phyloP scores from a whole-genome alignment of 2,888 invertebrate genomes.

The Anticlea derivata region DNA sequence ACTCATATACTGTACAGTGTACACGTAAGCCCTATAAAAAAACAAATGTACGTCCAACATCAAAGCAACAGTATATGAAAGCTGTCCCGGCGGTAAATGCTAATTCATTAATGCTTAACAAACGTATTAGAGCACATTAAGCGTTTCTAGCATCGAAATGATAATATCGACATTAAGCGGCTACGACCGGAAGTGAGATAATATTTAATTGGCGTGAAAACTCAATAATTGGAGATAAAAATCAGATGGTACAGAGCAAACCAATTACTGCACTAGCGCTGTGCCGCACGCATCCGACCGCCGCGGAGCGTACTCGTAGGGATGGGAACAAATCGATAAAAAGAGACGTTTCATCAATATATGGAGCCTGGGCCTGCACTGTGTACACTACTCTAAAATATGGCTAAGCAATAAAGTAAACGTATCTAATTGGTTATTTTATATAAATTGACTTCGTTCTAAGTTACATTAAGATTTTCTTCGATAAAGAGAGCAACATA shows the following conservation, averaged over 20 bases:
- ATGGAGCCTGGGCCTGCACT: too few relatives aligned
- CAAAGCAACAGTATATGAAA: not conserved
- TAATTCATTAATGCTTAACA: constrained; percentile 15
- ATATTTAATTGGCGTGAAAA: constrained; percentile 82
- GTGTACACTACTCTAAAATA: too few relatives aligned
- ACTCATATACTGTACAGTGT: too few relatives aligned
- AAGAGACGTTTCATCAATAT: too few relatives aligned
- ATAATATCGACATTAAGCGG: constrained; percentile 59
- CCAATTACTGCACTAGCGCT: constrained; percentile 74
- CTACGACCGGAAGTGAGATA: constrained; percentile 76
- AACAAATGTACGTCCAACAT: too few relatives aligned
- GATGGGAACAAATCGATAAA: constrained; percentile 34
- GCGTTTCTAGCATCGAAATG: constrained; percentile 49
- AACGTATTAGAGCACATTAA: constrained; percentile 38
- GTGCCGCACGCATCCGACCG: constrained; percentile 66
- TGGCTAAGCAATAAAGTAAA: too few relatives aligned
- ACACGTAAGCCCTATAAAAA: too few relatives aligned
- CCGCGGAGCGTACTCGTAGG: constrained; percentile 52
- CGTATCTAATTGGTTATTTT: too few relatives aligned
- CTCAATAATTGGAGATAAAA: constrained; percentile 82
- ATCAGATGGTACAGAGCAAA: constrained; percentile 68
- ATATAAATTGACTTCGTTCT: too few relatives aligned
- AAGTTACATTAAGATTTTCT: too few relatives aligned
- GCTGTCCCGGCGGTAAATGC: constrained; percentile 7
- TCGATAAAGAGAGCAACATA: too few relatives aligned